Evolutionary conservation across 35 echinoderm and acorn worm genomes (phyloP).

Genomic region (Hemicentrotus pulcherrimus): DNA sequence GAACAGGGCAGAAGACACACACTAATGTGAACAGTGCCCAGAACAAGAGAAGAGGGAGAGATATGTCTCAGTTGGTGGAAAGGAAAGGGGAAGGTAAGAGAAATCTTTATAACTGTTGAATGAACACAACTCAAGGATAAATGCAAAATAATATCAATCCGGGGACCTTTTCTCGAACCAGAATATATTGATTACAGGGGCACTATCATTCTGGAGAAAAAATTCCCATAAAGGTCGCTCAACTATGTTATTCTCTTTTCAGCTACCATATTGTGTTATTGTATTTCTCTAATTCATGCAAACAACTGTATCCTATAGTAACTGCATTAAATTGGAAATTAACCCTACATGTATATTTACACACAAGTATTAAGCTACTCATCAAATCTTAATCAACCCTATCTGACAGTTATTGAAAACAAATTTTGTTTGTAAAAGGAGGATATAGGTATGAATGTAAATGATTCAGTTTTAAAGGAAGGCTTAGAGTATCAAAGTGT

Average conservation of each 20-base stretch:
- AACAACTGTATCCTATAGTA: background rate
- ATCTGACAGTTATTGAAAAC: background rate
- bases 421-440: background rate
- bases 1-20: too few species aligned
- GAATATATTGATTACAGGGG: conserved; percentile 9
- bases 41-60: background rate
- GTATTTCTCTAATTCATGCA: too few species aligned
- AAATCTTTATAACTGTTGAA: background rate
- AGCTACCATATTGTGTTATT: background rate
- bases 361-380: background rate
- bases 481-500: too few species aligned
- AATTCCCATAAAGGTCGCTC: background rate
- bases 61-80: background rate
- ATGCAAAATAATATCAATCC: background rate
- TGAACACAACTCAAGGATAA: conserved; percentile 14
- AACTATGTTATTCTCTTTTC: background rate
- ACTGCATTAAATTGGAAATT: background rate
- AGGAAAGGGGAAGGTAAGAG: background rate
- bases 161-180: background rate
- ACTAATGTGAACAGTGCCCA: background rate
- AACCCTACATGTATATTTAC: background rate
- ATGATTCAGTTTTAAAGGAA: too few species aligned
- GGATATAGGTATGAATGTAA: too few species aligned
- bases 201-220: background rate
- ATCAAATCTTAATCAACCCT: too few species aligned